These are phyloP conservation scores for Mystacornis crossleyi DNA, from an alignment of 2,113 vertebrate genomes.

Conservation along the genomic window DNA sequence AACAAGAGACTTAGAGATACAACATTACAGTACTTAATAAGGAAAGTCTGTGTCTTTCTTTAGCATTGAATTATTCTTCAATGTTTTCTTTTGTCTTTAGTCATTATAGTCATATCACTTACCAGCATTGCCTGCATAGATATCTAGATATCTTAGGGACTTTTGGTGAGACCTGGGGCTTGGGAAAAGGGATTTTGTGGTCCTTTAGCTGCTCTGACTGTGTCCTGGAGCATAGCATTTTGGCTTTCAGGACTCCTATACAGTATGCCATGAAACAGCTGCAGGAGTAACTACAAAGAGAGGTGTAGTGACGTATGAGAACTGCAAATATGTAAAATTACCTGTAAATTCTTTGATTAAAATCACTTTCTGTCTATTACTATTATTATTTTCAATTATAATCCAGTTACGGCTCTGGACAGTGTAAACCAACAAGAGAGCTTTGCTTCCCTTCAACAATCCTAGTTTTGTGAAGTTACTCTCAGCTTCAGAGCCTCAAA, in stretches of 20 bases:
- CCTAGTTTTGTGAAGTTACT: background rate
- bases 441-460: background rate
- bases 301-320: background rate
- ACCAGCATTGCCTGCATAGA: background rate
- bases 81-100: background rate
- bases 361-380: background rate
- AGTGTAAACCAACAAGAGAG: background rate
- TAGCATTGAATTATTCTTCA: background rate
- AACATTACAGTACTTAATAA: background rate
- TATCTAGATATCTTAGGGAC: background rate
- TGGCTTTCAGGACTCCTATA: background rate
- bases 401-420: background rate
- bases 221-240: background rate
- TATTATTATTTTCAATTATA: background rate
- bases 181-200: background rate
- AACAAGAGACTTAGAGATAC: background rate
- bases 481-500: background rate
- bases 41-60: background rate
- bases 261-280: background rate
- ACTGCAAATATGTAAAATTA: background rate
- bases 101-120: background rate
- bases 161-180: background rate
- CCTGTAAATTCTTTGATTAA: background rate
- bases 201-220: background rate
- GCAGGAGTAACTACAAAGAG: background rate